Evolutionary conservation across 2,888 invertebrate genomes (phyloP).

Genomic region (Dugesia japonica): DNA sequence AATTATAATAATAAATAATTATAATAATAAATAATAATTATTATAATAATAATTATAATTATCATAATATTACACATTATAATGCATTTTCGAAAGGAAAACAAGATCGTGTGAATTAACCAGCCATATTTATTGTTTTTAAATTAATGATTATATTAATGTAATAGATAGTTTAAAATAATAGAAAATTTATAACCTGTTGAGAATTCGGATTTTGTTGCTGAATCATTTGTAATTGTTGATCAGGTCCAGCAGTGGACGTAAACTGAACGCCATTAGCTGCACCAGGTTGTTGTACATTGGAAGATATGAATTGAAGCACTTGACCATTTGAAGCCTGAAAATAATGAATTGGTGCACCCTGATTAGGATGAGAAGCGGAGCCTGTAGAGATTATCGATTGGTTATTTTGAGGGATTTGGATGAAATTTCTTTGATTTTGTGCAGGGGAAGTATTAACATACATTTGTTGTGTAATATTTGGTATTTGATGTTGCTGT

Average conservation of each 20-base stretch:
- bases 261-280: background rate
- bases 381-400: background rate
- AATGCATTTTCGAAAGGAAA: too few relatives aligned
- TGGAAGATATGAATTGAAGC: background rate
- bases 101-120: too few relatives aligned
- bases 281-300: background rate
- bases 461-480: background rate
- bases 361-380: background rate
- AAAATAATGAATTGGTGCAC: background rate
- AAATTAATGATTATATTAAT: too few relatives aligned
- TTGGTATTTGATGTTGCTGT: slow-evolving; percentile 38
- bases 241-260: background rate
- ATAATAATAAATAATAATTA: too few relatives aligned
- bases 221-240: background rate
- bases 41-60: too few relatives aligned
- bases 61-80: too few relatives aligned
- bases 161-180: too few relatives aligned
- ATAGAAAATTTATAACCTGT: background rate
- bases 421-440: background rate
- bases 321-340: background rate
- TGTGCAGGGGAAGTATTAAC: slow-evolving; percentile 22
- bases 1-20: too few relatives aligned
- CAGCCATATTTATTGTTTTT: too few relatives aligned
- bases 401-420: background rate
- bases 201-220: background rate